Conservation (phyloP, 1,140 invertebrate genomes). For the Callitettix versicolor region DNA sequence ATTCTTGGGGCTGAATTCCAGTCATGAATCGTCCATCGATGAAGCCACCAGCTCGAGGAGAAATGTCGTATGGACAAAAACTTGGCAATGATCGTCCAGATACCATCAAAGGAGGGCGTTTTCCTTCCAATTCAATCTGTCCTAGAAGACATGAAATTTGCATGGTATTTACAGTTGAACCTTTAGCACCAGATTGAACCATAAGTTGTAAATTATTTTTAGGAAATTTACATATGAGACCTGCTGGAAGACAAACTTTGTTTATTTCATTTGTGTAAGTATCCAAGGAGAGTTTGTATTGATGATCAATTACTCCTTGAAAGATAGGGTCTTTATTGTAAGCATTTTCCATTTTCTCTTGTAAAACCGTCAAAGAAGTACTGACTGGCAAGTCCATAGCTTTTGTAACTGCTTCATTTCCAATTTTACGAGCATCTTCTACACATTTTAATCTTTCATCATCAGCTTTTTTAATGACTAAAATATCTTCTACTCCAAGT, state of each 20-base stretch:
- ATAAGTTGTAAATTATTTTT: constrained; percentile 94
- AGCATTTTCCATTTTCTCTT: constrained; percentile 55
- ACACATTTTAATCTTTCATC: constrained; percentile 61
- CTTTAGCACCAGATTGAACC: constrained; percentile 97
- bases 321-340: constrained; percentile 65
- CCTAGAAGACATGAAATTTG: constrained; percentile 94
- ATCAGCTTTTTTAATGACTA: constrained; percentile 64
- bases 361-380: constrained; percentile 40
- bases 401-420: constrained; percentile 47
- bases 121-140: constrained; percentile 97
- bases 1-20: constrained; percentile 93
- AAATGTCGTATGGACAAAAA: constrained; percentile 81
- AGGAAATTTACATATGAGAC: constrained; percentile 79
- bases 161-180: constrained; percentile 90
- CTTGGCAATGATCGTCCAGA: constrained; percentile 87
- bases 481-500: constrained; percentile 88
- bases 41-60: constrained; percentile 90
- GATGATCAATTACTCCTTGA: constrained; percentile 67
- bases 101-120: constrained; percentile 88
- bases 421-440: constrained; percentile 45
- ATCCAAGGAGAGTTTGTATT: constrained; percentile 76
- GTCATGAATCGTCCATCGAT: constrained; percentile 94
- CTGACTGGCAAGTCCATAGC: constrained; percentile 57
- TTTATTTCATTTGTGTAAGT: constrained; percentile 84
- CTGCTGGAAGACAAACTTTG: constrained; percentile 64